Evolutionary conservation across 2,888 invertebrate species (phyloP).

Genomic region (Tetheella fluctuosa): DNA sequence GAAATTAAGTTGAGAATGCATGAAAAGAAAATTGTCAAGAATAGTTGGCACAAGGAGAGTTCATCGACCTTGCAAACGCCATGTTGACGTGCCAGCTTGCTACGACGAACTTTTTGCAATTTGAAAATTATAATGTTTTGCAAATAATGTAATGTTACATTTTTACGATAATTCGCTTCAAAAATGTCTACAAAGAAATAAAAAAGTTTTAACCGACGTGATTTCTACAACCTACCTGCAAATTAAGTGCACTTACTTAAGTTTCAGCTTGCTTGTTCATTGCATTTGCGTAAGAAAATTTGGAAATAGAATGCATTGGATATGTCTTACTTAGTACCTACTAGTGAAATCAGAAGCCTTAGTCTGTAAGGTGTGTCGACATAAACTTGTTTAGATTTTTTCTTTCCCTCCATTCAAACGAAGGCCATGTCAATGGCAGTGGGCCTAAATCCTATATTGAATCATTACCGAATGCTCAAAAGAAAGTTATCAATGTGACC

Average conservation of each 20-base stretch:
- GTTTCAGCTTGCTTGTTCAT: not conserved
- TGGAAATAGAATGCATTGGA: too few relatives aligned
- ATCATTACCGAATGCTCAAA: too few relatives aligned
- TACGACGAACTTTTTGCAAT: conserved; percentile 37
- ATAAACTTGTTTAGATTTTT: too few relatives aligned
- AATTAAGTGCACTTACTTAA: not conserved
- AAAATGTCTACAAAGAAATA: not conserved
- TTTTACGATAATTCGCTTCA: not conserved
- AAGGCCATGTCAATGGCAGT: too few relatives aligned
- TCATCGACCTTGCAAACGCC: conserved; percentile 45
- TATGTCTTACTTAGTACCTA: too few relatives aligned
- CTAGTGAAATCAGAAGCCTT: too few relatives aligned
- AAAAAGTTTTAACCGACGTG: not conserved
- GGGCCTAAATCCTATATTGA: too few relatives aligned
- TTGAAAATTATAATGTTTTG: conserved; percentile 2
- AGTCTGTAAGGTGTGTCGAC: too few relatives aligned
- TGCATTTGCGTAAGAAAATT: not conserved
- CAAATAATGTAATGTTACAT: not conserved
- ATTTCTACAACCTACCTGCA: not conserved
- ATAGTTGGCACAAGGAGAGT: conserved; percentile 52
- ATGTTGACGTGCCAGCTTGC: conserved; percentile 40
- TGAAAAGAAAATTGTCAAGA: conserved; percentile 26
- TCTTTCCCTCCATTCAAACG: too few relatives aligned
- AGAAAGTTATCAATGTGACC: too few relatives aligned
- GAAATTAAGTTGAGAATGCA: conserved; percentile 30